phyloP scores from a whole-genome alignment of 2,888 invertebrate species.

The Drosophila robusta region DNA sequence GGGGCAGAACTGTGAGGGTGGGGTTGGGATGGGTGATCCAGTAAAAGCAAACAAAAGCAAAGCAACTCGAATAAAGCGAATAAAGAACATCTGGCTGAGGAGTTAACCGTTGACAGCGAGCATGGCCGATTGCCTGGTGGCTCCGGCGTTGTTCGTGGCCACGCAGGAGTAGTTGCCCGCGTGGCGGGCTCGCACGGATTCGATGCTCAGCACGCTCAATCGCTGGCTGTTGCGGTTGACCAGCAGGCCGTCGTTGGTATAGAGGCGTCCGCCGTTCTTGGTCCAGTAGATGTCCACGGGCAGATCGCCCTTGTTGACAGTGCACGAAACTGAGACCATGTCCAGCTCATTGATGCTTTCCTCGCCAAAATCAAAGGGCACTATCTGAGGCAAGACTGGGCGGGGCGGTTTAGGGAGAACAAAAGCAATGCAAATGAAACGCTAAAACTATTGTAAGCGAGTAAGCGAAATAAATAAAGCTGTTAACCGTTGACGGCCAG shows the following conservation, averaged over 20 bases:
- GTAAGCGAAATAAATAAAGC: background rate
- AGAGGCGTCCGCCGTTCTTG: conserved; percentile 86
- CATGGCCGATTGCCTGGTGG: conserved; percentile 86
- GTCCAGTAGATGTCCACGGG: conserved; percentile 92
- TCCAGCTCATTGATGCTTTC: conserved; percentile 89
- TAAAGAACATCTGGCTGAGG: background rate
- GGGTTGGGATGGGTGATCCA: conserved; percentile 12
- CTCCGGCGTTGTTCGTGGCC: conserved; percentile 87
- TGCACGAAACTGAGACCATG: conserved; percentile 89
- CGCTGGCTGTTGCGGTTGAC: conserved; percentile 87
- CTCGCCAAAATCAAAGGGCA: conserved; percentile 90
- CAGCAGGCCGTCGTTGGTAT: conserved; percentile 86
- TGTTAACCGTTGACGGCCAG: conserved; percentile 87
- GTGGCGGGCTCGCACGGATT: conserved; percentile 87
- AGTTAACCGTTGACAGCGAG: conserved; percentile 87
- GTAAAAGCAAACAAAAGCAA: conserved; percentile 44
- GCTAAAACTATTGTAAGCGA: conserved; percentile 4
- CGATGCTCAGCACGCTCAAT: conserved; percentile 88
- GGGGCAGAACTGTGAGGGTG: conserved; percentile 37
- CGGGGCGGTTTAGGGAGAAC: conserved; percentile 19
- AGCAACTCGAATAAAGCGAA: conserved; percentile 11
- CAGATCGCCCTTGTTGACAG: conserved; percentile 91
- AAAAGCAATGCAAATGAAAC: conserved; percentile 37
- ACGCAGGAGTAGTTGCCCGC: conserved; percentile 88
- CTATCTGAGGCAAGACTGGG: conserved; percentile 89